Percentiles rank a stretch among this genome's conserved stretches.
These are phyloP conservation scores for Chaetodon trifascialis DNA, from an alignment of 2,113 vertebrate genomes.

Conservation along the genomic window DNA sequence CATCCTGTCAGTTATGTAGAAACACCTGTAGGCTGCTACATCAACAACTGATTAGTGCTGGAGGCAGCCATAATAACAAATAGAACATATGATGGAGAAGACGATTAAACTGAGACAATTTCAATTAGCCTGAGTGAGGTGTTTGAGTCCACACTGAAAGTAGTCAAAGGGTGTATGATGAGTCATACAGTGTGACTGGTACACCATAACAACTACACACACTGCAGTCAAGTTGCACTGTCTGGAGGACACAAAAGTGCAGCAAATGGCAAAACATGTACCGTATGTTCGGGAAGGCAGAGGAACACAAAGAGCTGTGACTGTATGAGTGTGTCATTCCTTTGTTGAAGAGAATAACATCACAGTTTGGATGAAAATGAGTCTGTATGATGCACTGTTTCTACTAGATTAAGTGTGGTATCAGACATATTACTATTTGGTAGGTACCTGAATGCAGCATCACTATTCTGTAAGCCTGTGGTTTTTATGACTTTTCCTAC, in stretches of 20 bases:
- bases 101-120: constrained; percentile 54
- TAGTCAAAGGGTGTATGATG: constrained; percentile 22
- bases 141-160: constrained; percentile 24
- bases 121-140: constrained; percentile 56
- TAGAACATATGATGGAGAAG: constrained; percentile 62
- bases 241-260: not conserved
- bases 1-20: constrained; percentile 54
- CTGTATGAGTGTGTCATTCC: not conserved
- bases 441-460: not conserved
- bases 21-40: constrained; percentile 54
- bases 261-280: not conserved
- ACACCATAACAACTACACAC: constrained; percentile 9
- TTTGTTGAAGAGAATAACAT: not conserved
- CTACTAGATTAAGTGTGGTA: constrained; percentile 3
- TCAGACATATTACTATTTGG: not conserved
- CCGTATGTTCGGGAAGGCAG: not conserved
- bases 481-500: not conserved
- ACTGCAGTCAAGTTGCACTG: not conserved
- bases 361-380: constrained; percentile 1
- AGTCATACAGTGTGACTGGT: constrained; percentile 13
- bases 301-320: not conserved
- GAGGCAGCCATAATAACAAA: constrained; percentile 58
- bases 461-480: not conserved
- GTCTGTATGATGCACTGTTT: not conserved
- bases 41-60: constrained; percentile 67